These are phyloP conservation scores for Acleris literana DNA, from an alignment of 2,888 invertebrate species.

Conservation along the genomic window DNA sequence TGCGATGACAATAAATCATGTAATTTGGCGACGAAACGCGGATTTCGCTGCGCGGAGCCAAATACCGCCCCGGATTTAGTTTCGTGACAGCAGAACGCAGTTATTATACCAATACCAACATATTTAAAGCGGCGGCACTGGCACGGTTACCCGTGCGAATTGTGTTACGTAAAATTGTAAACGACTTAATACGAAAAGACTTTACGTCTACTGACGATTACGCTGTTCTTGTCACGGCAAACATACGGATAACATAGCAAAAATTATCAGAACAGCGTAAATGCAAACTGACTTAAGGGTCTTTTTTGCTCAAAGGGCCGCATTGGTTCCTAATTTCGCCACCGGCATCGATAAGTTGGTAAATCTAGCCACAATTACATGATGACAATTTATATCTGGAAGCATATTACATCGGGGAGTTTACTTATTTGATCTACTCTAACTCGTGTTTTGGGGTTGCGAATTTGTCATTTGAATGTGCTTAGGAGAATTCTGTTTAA, in stretches of 20 bases:
- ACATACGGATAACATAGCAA: too few species aligned
- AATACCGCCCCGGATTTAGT: constrained; percentile 63
- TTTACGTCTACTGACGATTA: too few species aligned
- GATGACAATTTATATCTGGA: constrained; percentile 70
- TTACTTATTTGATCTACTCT: constrained; percentile 59
- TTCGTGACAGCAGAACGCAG: constrained; percentile 69
- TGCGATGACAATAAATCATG: constrained; percentile 79
- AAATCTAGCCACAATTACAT: constrained; percentile 56
- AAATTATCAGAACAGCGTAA: too few species aligned
- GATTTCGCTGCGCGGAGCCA: constrained; percentile 49
- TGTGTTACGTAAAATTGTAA: not conserved
- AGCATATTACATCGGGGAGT: constrained; percentile 64
- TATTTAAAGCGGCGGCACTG: constrained; percentile 11
- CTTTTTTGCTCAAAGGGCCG: too few species aligned
- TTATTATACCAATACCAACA: constrained; percentile 53
- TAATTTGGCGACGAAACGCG: constrained; percentile 76
- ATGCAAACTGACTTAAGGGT: too few species aligned
- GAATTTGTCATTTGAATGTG: constrained; percentile 49
- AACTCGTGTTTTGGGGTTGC: constrained; percentile 50
- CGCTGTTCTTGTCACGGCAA: too few species aligned
- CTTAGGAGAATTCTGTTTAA: constrained; percentile 37
- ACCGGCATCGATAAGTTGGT: constrained; percentile 23
- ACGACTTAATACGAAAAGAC: too few species aligned
- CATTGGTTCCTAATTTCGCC: constrained; percentile 17
- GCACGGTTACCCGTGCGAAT: not conserved